Evolutionary conservation across 2,113 vertebrate genomes (phyloP).

Genomic region (Erpornis zantholeuca): DNA sequence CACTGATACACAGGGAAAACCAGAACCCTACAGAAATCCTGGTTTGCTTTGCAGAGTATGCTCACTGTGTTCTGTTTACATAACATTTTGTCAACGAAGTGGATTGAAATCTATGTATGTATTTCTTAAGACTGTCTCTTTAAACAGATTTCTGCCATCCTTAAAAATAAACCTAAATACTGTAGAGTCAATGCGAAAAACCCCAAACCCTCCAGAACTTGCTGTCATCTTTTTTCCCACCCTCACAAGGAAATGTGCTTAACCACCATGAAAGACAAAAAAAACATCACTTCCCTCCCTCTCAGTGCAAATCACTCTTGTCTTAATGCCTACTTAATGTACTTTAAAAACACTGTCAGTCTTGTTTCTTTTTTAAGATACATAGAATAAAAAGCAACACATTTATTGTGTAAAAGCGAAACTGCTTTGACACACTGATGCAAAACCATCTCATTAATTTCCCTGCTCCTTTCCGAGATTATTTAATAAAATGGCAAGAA

Average conservation of each 20-base stretch:
- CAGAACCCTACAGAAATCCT: fast-evolving
- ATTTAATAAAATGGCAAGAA: neutral
- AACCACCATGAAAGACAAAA: neutral
- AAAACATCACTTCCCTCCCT: neutral
- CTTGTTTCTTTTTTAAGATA: neutral
- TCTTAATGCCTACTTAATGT: conserved; percentile 9
- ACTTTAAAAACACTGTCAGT: conserved; percentile 21
- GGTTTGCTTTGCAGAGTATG: neutral
- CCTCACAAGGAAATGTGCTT: neutral
- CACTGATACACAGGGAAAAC: neutral
- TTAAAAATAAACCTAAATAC: neutral
- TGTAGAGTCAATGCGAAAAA: neutral
- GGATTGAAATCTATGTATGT: neutral
- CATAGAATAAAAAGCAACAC: conserved; percentile 13
- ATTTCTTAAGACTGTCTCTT: neutral
- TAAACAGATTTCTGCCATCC: neutral
- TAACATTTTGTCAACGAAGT: neutral
- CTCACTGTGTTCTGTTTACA: neutral
- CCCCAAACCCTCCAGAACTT: neutral
- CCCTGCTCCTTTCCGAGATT: neutral
- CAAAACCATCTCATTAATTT: neutral
- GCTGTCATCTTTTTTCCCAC: neutral
- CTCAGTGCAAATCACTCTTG: neutral
- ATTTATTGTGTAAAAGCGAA: conserved; percentile 14
- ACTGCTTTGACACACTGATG: neutral